Evolutionary conservation across 1,140 invertebrate genomes (phyloP), one percentile per base, ranked within the genome.

Genomic region (Drosophila ananassae): DNA sequence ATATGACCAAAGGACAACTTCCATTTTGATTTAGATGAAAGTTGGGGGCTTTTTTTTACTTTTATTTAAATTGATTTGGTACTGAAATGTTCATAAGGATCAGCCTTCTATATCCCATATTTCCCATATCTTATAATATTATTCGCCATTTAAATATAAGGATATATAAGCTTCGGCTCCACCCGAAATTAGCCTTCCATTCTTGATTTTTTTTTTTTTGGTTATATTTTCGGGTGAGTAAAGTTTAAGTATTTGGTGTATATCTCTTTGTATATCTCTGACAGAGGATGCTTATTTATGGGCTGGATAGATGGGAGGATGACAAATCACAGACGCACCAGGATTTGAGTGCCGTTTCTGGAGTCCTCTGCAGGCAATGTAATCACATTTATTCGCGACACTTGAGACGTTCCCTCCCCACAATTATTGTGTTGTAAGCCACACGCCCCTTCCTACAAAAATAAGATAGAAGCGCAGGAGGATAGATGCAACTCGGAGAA

Each of bases 361-460:
- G 12, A 22, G 9, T 37, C 37, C 59, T 48, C 54, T 47, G 55
- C 54, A 48, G 66, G 77, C 76, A 59, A 64, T 83, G 73, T 85
- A 85, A 85, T 84, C 81, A 84, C 81, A 84, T 85, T 85, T 85
- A 85, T 85, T 85, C 79, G 81, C 77, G 68, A 80, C 81, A 85
- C 81, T 85, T 52, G 60, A 77, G 78, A 68, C 62, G 32, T 52
- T 28, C 22, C 13, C 7, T 46, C 68, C 32, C 46, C 58, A 68
- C 81, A 85, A 85, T 87, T 78, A 85, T 85, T 81, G 82, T 81
- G 73, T 66, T 85, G 81, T 81, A 87, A 77, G 53, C 73, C 73
- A 62, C 74, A 85, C 77, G 77, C 77, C 78, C 59, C 50, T 48
- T 9, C 8, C n/a, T 12, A 13, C 7, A 17, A 63, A 34, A 44